Base-by-base conservation (phyloP, 2,797 vertebrate species). In the Anguilla pacifica region DNA sequence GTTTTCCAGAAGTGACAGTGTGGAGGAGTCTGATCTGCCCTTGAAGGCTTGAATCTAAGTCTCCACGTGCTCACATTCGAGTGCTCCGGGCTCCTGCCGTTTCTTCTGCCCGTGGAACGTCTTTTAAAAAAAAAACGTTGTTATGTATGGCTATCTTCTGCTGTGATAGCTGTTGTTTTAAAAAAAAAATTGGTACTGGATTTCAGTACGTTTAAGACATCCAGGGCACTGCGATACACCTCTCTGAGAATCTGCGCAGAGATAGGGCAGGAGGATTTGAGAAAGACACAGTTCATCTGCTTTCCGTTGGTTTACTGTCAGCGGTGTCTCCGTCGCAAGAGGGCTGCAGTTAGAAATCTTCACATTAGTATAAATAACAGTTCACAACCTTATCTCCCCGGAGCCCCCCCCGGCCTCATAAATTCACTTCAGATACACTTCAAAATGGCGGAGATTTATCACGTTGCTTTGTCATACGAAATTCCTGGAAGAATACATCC, bases 301-400 rank as follows among this genome's bases (percentile, higher is more conserved):
- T 87, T 89, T 86, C 51, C 64, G 77, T 61, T 43, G 82, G 25
- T 83, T 87, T 28, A 25, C 82, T 89, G 89, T 91, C 89, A 88
- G 15, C 28, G 6, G 35, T 10, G 43, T 86, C 87, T 88, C 59
- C 64, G 79, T 88, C 89, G 88, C 28, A 64, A 90, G 74, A 61
- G 85, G 19, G 35, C 81, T 87, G 22, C 15, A 61, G 84, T 88
- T 83, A 70, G 88, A 87, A 88, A 89, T 59, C 85, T 89, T 88
- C 89, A 90, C 89, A 90, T 92, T 89, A 74, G 85, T 72, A 64
- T 86, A 89, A 94, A 91, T 91, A 90, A 86, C 88, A 89, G 90
- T 89, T 93, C 89, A 91, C 90, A 89, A 92, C 89, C 90, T 94
- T 92, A 92, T 91, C 91, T 91, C 87, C 86, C 35, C 0, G 49